Evolutionary conservation across 2,113 vertebrate species (phyloP).

Genomic region (Ageneiosus marmoratus): DNA sequence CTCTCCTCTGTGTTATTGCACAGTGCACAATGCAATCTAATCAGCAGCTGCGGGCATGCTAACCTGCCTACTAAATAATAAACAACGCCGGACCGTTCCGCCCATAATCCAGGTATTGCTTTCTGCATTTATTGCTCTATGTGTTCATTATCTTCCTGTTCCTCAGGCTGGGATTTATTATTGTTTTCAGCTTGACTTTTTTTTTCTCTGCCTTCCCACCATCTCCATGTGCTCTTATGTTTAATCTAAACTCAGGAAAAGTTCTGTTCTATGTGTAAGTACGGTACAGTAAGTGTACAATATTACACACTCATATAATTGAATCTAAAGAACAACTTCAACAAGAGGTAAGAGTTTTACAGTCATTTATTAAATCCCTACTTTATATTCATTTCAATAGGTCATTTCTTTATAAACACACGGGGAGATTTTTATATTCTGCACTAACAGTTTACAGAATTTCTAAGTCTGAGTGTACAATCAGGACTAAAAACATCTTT

Average conservation of each 20-base stretch:
- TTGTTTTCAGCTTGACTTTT: slow-evolving; percentile 48
- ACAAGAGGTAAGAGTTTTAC: neutral
- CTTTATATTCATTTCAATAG: slow-evolving; percentile 2
- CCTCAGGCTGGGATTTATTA: slow-evolving; percentile 70
- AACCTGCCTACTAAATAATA: slow-evolving; percentile 78
- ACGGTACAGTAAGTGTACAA: neutral
- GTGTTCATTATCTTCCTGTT: slow-evolving; percentile 75
- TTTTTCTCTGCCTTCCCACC: neutral
- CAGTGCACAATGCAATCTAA: slow-evolving; percentile 73
- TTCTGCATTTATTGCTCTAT: slow-evolving; percentile 76
- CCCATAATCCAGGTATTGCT: slow-evolving; percentile 78
- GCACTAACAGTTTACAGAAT: too few species aligned
- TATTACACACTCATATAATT: neutral
- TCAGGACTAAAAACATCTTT: neutral
- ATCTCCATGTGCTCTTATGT: neutral
- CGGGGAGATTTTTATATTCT: neutral
- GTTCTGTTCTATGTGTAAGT: slow-evolving; percentile 3
- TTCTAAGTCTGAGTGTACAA: too few species aligned
- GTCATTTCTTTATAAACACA: neutral
- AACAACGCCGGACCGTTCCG: slow-evolving; percentile 72
- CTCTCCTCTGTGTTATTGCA: slow-evolving; percentile 71
- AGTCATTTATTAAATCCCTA: neutral
- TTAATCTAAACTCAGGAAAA: slow-evolving; percentile 39
- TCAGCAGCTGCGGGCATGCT: slow-evolving; percentile 74
- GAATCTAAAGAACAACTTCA: neutral